Evolutionary conservation across 2,113 vertebrate species (phyloP), one percentile per base, ranked within the genome.

Genomic region (Ammospiza nelsoni): DNA sequence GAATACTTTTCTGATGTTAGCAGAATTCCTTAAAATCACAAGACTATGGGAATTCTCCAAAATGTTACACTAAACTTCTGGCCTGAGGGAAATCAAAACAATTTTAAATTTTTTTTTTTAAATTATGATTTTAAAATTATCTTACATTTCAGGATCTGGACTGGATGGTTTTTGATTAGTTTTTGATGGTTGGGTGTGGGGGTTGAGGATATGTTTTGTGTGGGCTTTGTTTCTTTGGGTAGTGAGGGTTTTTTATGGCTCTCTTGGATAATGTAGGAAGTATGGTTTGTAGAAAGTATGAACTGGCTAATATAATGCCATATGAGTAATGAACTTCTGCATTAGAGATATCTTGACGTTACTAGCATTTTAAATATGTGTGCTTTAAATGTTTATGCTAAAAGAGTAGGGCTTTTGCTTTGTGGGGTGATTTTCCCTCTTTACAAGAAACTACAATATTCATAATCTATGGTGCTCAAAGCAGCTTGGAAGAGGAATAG

Each of bases 151-250:
- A 68, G 27, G 27, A 54, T 16, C 27, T 43, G 14, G 27, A 46
- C 15, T 15, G 9, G 4, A 2, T 41, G 52, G 15, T 5, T 39
- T 76, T 49, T 76, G 21, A 49, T 62, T 51, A 51, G 4, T n/a
- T 63, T 71, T 28, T 51, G 18, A 11, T 77, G 5, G 16, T 17
- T 19, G 13, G 4, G 2, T 33, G 2, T 61, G 39, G 21, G 5
- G 3, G 11, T 31, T 21, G 22, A 10, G 10, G 6, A 2, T 11
- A 12, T 31, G 5, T 29, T 5, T 29, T 73, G 46, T 0, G 0
- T 39, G 17, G 33, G 54, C 17, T 14, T 25, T 49, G 7, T 48
- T 43, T 39, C 14, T 54, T 59, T 62, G 9, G 2, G 6, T 43
- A 13, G 9, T 72, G 9, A 6, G 11, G 0, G 0, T 12, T 62